Base-by-base conservation (phyloP, 2,888 invertebrate genomes). In the Coronaproctus castanopsis region DNA sequence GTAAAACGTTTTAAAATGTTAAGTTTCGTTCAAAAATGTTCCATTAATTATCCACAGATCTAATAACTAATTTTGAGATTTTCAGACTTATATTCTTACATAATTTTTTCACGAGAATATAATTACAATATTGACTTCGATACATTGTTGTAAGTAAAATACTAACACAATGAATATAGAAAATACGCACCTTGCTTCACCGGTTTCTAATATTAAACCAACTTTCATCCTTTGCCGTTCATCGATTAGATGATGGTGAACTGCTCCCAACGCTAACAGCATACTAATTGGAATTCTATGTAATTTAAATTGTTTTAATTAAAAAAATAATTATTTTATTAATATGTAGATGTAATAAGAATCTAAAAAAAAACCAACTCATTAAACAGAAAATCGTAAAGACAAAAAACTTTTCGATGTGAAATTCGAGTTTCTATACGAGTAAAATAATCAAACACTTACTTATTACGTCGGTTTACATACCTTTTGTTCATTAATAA, bases 191-290 rank as follows among this genome's bases (percentile, higher is more conserved):
- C 93, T 80, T 1, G 95, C 93, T 73, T 98, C 97, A 1, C 87
- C 98, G 0, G 95, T 92, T 74, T 98, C 98, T 59, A 97, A 78
- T 59, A 98, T 80, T 59, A 98, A 75, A 49, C 92, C 96, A 21
- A 93, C 88, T 72, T 93, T 95, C 91, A 96, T 95, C 57, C 98
- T 81, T 66, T 91, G 86, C 49, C 96, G 80, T 24, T 89, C 87
- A 71, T 92, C 90, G 67, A 98, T 96, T 67, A 98, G 74, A 70
- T 91, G 84, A 70, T 98, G 97, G 73, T 98, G 97, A 1, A 91
- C 85, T 20, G 92, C 91, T 54, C 98, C 95, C 57, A 93, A 75
- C 1, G 89, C 87, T 61, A 96, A 73, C 62, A 95, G 74, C 21
- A 86, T 82, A 68, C 91, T 90, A 62, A 84, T 79, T 1, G 88